Evolutionary conservation across 2,797 vertebrate genomes (phyloP), one percentile per base, ranked within the genome.

Genomic region (Rhadinocentrus ornatus): DNA sequence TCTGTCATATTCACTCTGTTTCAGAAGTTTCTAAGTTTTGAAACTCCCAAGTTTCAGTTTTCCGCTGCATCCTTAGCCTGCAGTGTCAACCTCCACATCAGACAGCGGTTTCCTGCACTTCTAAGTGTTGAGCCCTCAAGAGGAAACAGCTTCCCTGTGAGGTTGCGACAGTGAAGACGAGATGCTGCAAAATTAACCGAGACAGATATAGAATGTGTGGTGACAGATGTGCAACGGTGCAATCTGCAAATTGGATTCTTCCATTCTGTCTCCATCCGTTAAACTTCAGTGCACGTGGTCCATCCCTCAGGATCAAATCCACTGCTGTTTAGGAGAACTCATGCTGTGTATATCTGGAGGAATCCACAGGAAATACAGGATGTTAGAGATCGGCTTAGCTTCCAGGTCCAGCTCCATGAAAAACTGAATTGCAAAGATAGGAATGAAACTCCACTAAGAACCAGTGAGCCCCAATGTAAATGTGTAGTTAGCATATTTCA

Each of bases 141-240:
- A 50, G 24, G 10, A 61, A 78, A 71, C 26, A 6, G 10, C 8
- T 41, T 31, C 3, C 56, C 56, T 69, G 61, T 64, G 54, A 56
- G 52, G 26, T n/a, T 41, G 37, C 54, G 55, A 79, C 69, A 66
- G 69, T 26, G 48, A 54, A 41, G 44, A 34, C 13, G 37, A 53
- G 71, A 54, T 59, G 64, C 20, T 75, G 13, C 27, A 67, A 56
- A 75, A 52, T 62, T 20, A 22, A 26, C 65, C 18, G 50, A 57
- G 53, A 73, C 24, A 44, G n/a, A 67, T 4, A 46, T 27, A 50
- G 46, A 72, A 26, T 54, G 26, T 6, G 29, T 6, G 24, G 44
- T 75, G 76, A 82, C 56, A 73, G 46, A 71, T 64, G 37, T 71
- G 64, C 66, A 77, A 27, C 59, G 8, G 0, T 57, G 64, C 61